phyloP scores from a whole-genome alignment of 2,113 vertebrate species.

The Rallus limicola region DNA sequence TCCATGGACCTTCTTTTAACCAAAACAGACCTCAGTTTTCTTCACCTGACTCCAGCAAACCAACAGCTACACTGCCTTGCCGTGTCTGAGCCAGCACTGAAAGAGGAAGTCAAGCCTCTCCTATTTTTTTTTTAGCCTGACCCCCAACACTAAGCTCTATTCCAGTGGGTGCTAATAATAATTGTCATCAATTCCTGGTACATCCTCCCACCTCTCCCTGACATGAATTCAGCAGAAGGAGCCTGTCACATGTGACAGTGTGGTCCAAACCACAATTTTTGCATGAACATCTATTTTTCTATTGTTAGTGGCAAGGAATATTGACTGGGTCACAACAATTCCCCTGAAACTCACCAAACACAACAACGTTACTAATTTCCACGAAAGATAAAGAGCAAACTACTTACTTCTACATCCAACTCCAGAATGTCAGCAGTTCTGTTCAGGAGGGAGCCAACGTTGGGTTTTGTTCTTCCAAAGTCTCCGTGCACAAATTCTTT shows the following conservation, averaged over 20 bases:
- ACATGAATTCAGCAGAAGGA: neutral
- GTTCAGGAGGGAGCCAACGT: constrained; percentile 87
- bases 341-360: neutral
- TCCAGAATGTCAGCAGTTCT: constrained; percentile 92
- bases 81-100: neutral
- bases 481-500: constrained; percentile 98
- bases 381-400: neutral
- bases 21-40: neutral
- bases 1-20: neutral
- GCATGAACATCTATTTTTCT: neutral
- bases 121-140: neutral
- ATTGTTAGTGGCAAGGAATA: neutral
- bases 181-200: neutral
- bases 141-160: neutral
- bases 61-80: neutral
- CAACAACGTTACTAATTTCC: neutral
- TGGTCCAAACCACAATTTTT: neutral
- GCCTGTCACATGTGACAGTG: neutral
- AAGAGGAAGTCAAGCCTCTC: neutral
- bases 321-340: neutral
- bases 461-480: constrained; percentile 95
- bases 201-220: neutral
- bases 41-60: neutral
- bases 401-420: constrained; percentile 92
- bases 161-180: neutral